Base-by-base conservation (phyloP, 1,140 invertebrate genomes). In the Penaeus indicus region DNA sequence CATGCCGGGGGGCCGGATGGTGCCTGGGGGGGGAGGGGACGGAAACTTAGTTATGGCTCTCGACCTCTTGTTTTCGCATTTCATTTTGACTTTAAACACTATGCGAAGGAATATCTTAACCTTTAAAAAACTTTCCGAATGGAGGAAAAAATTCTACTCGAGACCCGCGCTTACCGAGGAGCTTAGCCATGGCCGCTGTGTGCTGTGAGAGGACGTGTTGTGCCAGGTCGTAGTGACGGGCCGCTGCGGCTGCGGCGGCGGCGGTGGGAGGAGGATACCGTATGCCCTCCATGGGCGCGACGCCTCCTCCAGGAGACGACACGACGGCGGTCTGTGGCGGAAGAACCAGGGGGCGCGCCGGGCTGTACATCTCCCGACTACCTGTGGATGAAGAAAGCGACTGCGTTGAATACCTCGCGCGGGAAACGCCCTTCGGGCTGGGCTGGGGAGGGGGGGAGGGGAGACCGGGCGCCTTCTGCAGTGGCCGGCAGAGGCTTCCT, bases 1-100 rank as follows among this genome's bases (percentile, higher is more conserved):
- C 91, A 99, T 95, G 80, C 98, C 97, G 62, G 98, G 98, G 91
- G 98, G 97, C 92, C 97, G 95, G 89, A 99, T 95, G 47, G 98
- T 98, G 90, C 98, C 98, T 90, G 86, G 21, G 47, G 4, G 42
- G 27, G 16, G 69, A 21, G 27, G 67, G 5, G 22, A n/a, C 62
- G 79, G n/a, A 13, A 7, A 1, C 19, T 42, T 38, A 3, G 0
- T n/a, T 5, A 47, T 80, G 21, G 42, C 42, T 10, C 4, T 10
- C 10, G 42, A 47, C 3, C 42, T 47, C 42, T 47, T 47, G 38
- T 38, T 5, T 38, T 38, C 38, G 38, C 5, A 38, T 38, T 38
- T 38, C 1, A 3, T 38, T 5, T 3, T 1, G 38, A 1, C 47
- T 54, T 10, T 54, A 3, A 54, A 54, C 3, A 54, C 5, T 38